Conservation (phyloP, 2,113 vertebrate species). For the Nesogale talazaci region DNA sequence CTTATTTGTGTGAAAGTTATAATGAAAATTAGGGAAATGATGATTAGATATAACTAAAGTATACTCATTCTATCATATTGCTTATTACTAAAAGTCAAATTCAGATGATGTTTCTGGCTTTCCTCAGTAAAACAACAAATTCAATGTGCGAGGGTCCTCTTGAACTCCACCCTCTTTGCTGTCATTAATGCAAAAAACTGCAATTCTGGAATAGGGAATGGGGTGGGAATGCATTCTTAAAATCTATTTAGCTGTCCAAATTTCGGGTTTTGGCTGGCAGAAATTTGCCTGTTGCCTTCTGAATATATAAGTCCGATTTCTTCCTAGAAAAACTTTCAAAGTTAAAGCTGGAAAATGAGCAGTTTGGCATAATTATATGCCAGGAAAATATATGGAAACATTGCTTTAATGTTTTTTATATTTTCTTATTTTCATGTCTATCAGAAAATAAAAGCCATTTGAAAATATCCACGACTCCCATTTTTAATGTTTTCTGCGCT, state of each 20-base stretch:
- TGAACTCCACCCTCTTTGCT: neutral
- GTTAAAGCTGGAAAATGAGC: neutral
- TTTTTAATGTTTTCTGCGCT: neutral
- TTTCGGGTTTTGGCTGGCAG: neutral
- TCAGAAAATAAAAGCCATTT: neutral
- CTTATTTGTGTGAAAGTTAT: neutral
- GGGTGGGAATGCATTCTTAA: neutral
- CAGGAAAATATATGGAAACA: neutral
- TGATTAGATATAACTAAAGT: neutral
- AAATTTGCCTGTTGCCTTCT: neutral
- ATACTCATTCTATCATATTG: neutral
- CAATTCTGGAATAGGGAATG: neutral
- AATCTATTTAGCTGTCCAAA: neutral
- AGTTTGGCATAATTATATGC: neutral
- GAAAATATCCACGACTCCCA: neutral
- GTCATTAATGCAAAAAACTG: neutral
- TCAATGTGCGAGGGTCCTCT: neutral
- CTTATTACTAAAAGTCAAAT: neutral
- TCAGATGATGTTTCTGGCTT: neutral
- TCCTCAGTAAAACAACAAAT: neutral
- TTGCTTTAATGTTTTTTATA: neutral
- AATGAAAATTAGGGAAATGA: neutral
- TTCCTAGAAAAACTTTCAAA: neutral
- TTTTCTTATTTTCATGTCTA: neutral
- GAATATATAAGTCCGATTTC: neutral